Percentiles rank a stretch among this genome's conserved stretches.
These are phyloP conservation scores for Trogon surrucura DNA, from an alignment of 2,113 vertebrate species.

Conservation along the genomic window DNA sequence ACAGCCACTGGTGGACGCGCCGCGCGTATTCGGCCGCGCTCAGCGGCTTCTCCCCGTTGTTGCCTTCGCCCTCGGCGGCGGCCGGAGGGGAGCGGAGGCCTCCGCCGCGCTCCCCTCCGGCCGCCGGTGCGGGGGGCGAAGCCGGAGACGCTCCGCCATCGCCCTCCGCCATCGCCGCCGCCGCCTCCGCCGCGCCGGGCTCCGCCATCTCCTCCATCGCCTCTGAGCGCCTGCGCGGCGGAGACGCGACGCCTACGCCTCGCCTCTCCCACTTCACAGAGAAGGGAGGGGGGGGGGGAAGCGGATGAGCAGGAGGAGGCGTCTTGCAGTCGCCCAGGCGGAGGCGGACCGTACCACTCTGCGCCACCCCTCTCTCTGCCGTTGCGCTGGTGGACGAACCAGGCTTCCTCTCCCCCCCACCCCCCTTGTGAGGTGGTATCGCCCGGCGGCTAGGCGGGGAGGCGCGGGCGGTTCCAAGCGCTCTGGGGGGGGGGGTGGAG, in stretches of 20 bases:
- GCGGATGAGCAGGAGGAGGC: fast-evolving
- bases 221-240: background rate
- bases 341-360: fast-evolving
- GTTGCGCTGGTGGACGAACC: fast-evolving
- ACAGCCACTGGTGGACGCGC: slow-evolving; percentile 90
- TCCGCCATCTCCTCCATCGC: background rate
- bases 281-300: fast-evolving
- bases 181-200: background rate
- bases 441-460: background rate
- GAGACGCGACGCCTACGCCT: background rate
- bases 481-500: too few species aligned
- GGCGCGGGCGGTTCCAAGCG: fast-evolving
- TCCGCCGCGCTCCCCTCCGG: too few species aligned
- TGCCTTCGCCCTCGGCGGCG: background rate
- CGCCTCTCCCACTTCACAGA: background rate
- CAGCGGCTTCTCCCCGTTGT: slow-evolving; percentile 11
- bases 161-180: background rate
- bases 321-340: fast-evolving
- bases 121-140: too few species aligned
- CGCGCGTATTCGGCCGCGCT: slow-evolving; percentile 86
- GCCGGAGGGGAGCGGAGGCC: background rate
- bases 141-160: slow-evolving; percentile 67
- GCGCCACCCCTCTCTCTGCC: fast-evolving
- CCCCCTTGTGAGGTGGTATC: background rate
- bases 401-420: fast-evolving